These are phyloP conservation scores for Grapholita molesta DNA, from an alignment of 1,140 invertebrate species.

Conservation along the genomic window DNA sequence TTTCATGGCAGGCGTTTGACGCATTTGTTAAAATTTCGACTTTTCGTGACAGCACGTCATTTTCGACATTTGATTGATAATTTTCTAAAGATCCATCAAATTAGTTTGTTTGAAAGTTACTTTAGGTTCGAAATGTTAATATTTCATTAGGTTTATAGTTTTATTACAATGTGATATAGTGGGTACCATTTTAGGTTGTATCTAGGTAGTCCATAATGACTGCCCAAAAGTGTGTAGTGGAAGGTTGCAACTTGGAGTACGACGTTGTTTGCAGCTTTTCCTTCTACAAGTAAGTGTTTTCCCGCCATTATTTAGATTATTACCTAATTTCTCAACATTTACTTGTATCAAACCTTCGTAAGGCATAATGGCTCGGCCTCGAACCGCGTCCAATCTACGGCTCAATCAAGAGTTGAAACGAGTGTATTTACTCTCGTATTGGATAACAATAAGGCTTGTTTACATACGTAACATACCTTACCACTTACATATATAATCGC, in stretches of 20 bases:
- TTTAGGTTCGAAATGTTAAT: conserved; percentile 71
- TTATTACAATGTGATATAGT: conserved; percentile 61
- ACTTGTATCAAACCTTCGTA: not conserved
- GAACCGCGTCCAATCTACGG: not conserved
- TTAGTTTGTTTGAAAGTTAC: conserved; percentile 77
- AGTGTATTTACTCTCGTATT: not conserved
- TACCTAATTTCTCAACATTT: conserved; percentile 14
- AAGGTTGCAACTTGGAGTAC: conserved; percentile 71
- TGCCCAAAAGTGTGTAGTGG: conserved; percentile 67
- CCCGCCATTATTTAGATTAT: conserved; percentile 21
- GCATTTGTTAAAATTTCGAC: conserved; percentile 62
- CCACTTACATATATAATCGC: not conserved
- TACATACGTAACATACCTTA: not conserved
- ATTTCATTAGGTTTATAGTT: conserved; percentile 50
- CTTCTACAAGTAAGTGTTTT: conserved; percentile 72
- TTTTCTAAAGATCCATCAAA: conserved; percentile 75
- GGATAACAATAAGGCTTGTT: conserved; percentile 9
- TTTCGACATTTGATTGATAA: conserved; percentile 78
- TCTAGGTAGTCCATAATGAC: conserved; percentile 53
- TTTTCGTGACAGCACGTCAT: conserved; percentile 77
- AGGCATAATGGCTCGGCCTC: not conserved
- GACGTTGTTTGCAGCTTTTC: conserved; percentile 75
- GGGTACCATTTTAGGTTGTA: conserved; percentile 54
- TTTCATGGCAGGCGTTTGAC: conserved; percentile 73
- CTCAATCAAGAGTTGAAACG: not conserved